Percentiles rank a stretch among this genome's conserved stretches.
Conservation (phyloP, 2,888 invertebrate genomes). For the Clivina fossor region DNA sequence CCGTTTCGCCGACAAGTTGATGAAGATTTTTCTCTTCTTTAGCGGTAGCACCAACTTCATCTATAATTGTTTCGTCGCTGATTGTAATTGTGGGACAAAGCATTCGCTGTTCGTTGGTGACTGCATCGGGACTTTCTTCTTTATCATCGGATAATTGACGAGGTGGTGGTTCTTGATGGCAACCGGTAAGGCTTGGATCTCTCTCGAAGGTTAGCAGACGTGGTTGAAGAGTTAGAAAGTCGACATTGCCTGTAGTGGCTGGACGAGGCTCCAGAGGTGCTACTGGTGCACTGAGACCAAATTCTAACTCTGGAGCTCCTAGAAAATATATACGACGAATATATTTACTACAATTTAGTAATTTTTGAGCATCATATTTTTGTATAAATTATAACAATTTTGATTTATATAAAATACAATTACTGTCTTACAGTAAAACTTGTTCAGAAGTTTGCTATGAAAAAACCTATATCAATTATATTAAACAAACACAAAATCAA, state of each 20-base stretch:
- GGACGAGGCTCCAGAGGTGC: constrained; percentile 69
- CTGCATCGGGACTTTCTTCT: constrained; percentile 43
- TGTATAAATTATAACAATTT: too few relatives aligned
- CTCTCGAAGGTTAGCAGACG: constrained; percentile 63
- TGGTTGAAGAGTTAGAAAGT: constrained; percentile 72
- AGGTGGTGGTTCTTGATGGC: constrained; percentile 55
- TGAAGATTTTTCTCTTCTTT: background rate
- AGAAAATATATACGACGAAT: too few relatives aligned
- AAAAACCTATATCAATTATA: too few relatives aligned
- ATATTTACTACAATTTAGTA: too few relatives aligned
- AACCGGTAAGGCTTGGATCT: constrained; percentile 57
- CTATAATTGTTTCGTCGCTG: constrained; percentile 8
- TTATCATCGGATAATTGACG: constrained; percentile 49
- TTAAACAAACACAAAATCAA: too few relatives aligned
- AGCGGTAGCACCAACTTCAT: background rate
- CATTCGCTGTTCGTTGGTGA: constrained; percentile 2
- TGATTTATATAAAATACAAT: too few relatives aligned
- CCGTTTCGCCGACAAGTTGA: background rate
- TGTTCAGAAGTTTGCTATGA: too few relatives aligned
- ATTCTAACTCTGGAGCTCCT: constrained; percentile 24
- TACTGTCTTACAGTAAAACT: too few relatives aligned
- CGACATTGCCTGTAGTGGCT: constrained; percentile 69
- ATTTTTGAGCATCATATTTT: too few relatives aligned
- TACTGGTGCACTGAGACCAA: constrained; percentile 51
- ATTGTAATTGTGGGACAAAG: constrained; percentile 22